phyloP scores from a whole-genome alignment of 2,888 invertebrate species.

The Pecten maximus region DNA sequence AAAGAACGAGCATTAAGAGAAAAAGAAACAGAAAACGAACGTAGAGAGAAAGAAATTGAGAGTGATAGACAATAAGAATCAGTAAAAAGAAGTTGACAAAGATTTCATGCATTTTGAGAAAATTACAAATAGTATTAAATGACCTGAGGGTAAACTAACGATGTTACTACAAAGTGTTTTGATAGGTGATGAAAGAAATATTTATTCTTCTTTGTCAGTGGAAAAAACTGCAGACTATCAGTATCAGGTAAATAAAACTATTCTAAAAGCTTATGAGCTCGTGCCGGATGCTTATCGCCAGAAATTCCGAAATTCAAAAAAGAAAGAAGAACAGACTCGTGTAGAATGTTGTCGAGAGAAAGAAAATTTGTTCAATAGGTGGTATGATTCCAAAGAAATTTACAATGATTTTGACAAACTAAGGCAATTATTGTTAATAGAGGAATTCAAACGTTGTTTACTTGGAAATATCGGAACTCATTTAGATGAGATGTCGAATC shows the following conservation, averaged over 20 bases:
- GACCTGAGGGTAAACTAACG: too few relatives aligned
- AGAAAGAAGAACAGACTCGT: constrained; percentile 51
- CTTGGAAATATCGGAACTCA: constrained; percentile 45
- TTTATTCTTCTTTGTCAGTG: too few relatives aligned
- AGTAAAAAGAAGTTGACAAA: too few relatives aligned
- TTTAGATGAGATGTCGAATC: constrained; percentile 48
- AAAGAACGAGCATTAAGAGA: too few relatives aligned
- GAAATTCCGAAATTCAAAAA: constrained; percentile 53
- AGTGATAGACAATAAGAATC: too few relatives aligned
- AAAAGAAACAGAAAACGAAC: too few relatives aligned
- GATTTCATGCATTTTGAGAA: too few relatives aligned
- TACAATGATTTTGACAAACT: constrained; percentile 47
- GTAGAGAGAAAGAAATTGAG: too few relatives aligned
- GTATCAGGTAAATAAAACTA: constrained; percentile 44
- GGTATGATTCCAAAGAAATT: constrained; percentile 45
- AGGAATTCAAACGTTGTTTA: constrained; percentile 55
- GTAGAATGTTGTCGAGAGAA: constrained; percentile 57
- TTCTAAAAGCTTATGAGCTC: constrained; percentile 60
- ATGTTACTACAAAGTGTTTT: too few relatives aligned
- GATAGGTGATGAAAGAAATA: too few relatives aligned
- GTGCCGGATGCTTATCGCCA: constrained; percentile 61
- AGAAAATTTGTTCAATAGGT: constrained; percentile 49
- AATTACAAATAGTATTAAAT: too few relatives aligned
- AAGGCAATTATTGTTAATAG: constrained; percentile 48
- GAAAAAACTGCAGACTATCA: constrained; percentile 51